Percentiles rank a stretch among this genome's conserved stretches.
These are phyloP conservation scores for Ispidina picta DNA, from an alignment of 2,797 vertebrate species.

Conservation along the genomic window DNA sequence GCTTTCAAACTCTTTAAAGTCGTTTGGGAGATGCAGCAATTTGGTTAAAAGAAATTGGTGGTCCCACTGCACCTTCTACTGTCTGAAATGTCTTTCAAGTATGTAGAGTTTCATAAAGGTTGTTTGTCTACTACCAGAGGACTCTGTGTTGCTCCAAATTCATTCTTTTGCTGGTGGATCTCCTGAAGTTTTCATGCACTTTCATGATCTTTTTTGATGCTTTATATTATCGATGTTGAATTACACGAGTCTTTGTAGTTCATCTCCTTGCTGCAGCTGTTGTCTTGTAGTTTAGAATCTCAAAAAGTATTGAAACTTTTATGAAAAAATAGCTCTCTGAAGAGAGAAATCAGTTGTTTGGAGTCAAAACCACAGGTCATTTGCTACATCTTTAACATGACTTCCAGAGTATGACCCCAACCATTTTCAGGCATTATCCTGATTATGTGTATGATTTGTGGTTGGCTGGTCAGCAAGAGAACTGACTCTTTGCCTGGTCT, in stretches of 20 bases:
- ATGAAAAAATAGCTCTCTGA: background rate
- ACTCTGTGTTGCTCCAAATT: background rate
- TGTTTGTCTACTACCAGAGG: background rate
- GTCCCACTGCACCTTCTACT: background rate
- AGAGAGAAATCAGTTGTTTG: background rate
- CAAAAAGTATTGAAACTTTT: background rate
- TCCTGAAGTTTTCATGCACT: background rate
- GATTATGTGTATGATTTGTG: background rate
- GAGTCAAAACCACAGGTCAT: background rate
- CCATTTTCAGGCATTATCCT: background rate
- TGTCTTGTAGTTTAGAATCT: slow-evolving; percentile 21
- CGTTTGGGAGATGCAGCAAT: background rate
- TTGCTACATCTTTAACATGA: background rate
- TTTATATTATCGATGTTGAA: background rate
- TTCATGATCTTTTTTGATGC: background rate
- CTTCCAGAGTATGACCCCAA: background rate
- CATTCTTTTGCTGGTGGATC: background rate
- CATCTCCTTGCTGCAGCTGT: background rate
- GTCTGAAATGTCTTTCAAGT: background rate
- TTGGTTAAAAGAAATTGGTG: background rate
- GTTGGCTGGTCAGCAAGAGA: background rate
- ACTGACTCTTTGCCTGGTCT: background rate
- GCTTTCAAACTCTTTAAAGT: background rate
- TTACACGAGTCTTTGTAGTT: background rate
- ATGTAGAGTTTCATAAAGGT: fast-evolving